Evolutionary conservation across 2,113 vertebrate genomes (phyloP), one percentile per base, ranked within the genome.

Genomic region (Vanacampus margaritifer): DNA sequence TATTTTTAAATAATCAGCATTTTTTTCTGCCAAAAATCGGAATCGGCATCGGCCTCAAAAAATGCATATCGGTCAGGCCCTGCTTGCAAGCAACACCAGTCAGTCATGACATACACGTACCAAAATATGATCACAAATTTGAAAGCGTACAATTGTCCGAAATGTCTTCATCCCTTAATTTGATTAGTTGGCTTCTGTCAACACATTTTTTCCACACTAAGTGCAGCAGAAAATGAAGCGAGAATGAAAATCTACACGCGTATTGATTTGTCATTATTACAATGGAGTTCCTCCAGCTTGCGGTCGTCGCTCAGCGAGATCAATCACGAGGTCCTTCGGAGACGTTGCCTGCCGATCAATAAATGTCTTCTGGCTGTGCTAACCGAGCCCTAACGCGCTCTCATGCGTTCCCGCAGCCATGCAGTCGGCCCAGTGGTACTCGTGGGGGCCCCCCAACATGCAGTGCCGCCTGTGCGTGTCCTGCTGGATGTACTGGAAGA

Each of bases 401-500:
- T 71, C 62, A 84, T 65, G 28, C 73, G 53, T 73, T 65, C 73
- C 58, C 59, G 65, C 88, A 98, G 97, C 94, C 81, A 92, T 94
- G 74, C 95, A 97, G 79, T 98, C 97, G 62, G 93, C 95, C 73
- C 97, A 98, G 26, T 98, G 97, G 97, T 98, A 98, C 90, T 98
- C 96, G 12, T 98, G 97, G 97, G 97, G 97, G n/a, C 97, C 97
- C 68, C 96, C 95, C 3, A 98, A 95, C 85, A 98, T 98, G 97
- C 97, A 97, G 0, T 98, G 97, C 82, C 94, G 96, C 72, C 87
- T 98, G 79, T 98, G 97, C 69, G 94, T 96, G 21, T 94, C 95
- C 78, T 98, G 97, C 86, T 98, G 97, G 96, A 95, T 96, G 86
- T 98, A 98, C 79, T 98, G 97, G 97, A 98, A 98, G 91, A 98